Evolutionary conservation across 2,888 invertebrate genomes (phyloP).

Genomic region (Lepidochrysops patricia): DNA sequence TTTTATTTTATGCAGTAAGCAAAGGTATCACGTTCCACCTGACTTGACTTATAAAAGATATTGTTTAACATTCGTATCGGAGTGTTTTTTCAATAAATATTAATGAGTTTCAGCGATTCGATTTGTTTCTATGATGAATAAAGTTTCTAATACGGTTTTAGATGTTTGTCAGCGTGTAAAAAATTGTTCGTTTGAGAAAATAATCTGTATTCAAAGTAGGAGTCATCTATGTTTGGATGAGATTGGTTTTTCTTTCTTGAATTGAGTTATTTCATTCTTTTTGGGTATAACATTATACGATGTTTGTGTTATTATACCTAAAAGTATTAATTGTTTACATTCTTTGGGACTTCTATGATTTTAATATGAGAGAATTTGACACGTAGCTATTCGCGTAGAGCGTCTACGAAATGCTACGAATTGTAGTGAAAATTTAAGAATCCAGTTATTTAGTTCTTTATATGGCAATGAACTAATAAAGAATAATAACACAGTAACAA

Average conservation of each 20-base stretch:
- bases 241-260: background rate
- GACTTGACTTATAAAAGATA: conserved; percentile 42
- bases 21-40: conserved; percentile 28
- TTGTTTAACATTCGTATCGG: conserved; percentile 45
- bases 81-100: conserved; percentile 50
- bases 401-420: background rate
- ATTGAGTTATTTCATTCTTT: background rate
- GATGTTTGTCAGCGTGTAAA: conserved; percentile 22
- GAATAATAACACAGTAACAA: too few species aligned
- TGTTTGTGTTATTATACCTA: too few species aligned
- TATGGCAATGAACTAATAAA: too few species aligned
- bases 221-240: background rate
- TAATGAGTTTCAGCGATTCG: conserved; percentile 40
- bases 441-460: too few species aligned
- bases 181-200: conserved; percentile 9
- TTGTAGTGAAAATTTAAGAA: background rate
- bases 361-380: too few species aligned
- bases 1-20: conserved; percentile 15
- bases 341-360: too few species aligned
- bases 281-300: too few species aligned
- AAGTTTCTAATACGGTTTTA: conserved; percentile 34
- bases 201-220: conserved; percentile 5
- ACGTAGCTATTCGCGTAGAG: background rate
- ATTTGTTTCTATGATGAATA: conserved; percentile 46
- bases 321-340: too few species aligned